Conservation (phyloP, 2,113 vertebrate species). For the Lepisosteus osseus region DNA sequence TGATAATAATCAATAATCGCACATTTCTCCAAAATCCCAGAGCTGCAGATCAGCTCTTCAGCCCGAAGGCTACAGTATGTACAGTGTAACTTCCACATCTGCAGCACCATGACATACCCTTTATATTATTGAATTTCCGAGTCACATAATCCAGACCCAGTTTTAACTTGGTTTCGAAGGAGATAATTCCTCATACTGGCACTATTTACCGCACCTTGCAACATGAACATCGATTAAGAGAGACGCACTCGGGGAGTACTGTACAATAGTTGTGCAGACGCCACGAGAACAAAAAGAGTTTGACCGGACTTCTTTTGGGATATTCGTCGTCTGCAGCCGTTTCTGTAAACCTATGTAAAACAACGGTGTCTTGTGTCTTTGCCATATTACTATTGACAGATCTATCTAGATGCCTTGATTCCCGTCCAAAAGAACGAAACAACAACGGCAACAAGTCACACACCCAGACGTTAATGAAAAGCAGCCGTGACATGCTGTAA, state of each 20-base stretch:
- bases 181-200: conserved; percentile 12
- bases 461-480: conserved; percentile 20
- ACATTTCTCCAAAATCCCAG: too few relatives aligned
- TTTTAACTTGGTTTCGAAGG: too few relatives aligned
- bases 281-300: not conserved
- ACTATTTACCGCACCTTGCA: conserved; percentile 12
- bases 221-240: not conserved
- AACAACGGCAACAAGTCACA: conserved; percentile 25
- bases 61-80: too few relatives aligned
- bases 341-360: not conserved
- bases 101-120: too few relatives aligned
- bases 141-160: too few relatives aligned
- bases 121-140: too few relatives aligned
- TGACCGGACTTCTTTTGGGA: not conserved
- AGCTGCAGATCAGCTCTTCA: too few relatives aligned
- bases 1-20: too few relatives aligned
- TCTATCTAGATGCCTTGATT: conserved; percentile 30
- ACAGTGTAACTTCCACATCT: too few relatives aligned
- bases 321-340: not conserved
- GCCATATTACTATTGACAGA: conserved; percentile 46
- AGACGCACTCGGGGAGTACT: conserved; percentile 1
- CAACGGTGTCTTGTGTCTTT: conserved; percentile 2
- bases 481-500: conserved; percentile 41
- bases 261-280: conserved; percentile 7
- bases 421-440: conserved; percentile 32